These are phyloP conservation scores for Sminthurides bifidus DNA, from an alignment of 1,140 invertebrate genomes.

Conservation along the genomic window DNA sequence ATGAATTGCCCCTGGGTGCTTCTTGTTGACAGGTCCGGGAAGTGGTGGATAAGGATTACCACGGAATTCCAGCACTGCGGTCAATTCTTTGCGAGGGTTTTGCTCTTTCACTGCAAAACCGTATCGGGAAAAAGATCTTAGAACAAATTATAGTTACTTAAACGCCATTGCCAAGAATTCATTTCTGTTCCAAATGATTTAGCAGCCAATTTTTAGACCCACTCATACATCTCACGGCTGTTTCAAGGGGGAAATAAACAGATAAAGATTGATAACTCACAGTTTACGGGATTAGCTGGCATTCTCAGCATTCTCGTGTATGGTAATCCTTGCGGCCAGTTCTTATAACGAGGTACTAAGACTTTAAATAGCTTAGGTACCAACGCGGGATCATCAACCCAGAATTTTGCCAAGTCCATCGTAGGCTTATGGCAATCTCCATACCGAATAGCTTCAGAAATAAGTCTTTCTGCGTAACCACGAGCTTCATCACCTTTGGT, in stretches of 20 bases:
- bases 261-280: too few species aligned
- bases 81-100: not conserved
- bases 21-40: constrained; percentile 19
- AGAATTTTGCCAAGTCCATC: constrained; percentile 81
- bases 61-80: constrained; percentile 24
- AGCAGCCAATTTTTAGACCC: not conserved
- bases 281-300: constrained; percentile 9
- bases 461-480: constrained; percentile 76
- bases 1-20: constrained; percentile 23
- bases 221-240: too few species aligned
- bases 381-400: constrained; percentile 76
- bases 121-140: not conserved
- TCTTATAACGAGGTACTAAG: constrained; percentile 65
- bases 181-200: not conserved
- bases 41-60: constrained; percentile 30
- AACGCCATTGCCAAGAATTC: constrained; percentile 3
- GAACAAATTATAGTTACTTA: not conserved
- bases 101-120: constrained; percentile 1
- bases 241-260: too few species aligned
- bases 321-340: constrained; percentile 41
- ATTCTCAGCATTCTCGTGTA: constrained; percentile 23
- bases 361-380: constrained; percentile 90
- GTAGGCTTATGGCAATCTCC: constrained; percentile 69
- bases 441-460: constrained; percentile 73
- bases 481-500: constrained; percentile 66